Conservation (phyloP, 2,113 vertebrate genomes). For the Atrichornis clamosus region DNA sequence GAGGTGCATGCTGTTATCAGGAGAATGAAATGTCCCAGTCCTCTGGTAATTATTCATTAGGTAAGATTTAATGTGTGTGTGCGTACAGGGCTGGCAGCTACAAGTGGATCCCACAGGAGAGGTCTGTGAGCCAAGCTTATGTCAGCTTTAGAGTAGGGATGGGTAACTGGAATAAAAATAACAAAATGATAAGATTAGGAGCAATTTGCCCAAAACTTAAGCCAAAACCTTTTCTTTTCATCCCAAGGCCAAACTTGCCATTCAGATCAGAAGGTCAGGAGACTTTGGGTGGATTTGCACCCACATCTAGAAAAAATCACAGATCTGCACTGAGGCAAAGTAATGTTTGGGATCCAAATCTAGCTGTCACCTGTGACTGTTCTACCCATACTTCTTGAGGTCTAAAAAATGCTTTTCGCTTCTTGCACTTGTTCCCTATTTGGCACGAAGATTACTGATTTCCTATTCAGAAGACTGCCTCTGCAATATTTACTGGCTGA, state of each 20-base stretch:
- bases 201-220: not conserved
- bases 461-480: not conserved
- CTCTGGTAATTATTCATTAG: constrained; percentile 36
- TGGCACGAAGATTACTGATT: not conserved
- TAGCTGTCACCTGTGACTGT: not conserved
- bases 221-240: not conserved
- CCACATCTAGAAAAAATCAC: not conserved
- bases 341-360: not conserved
- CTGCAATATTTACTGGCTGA: not conserved
- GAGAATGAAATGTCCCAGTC: not conserved
- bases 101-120: not conserved
- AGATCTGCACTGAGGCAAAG: not conserved
- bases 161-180: not conserved
- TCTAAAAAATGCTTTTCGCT: not conserved
- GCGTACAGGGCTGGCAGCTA: not conserved
- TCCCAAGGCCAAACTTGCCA: not conserved
- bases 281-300: not conserved
- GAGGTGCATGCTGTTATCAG: constrained; percentile 33
- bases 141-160: not conserved
- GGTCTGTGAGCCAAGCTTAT: not conserved
- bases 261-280: not conserved
- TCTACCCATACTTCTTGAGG: not conserved
- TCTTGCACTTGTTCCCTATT: not conserved
- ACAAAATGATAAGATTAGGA: not conserved
- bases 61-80: constrained; percentile 16